Evolutionary conservation across 2,113 vertebrate species (phyloP).

Genomic region (Hippoglossus stenolepis): DNA sequence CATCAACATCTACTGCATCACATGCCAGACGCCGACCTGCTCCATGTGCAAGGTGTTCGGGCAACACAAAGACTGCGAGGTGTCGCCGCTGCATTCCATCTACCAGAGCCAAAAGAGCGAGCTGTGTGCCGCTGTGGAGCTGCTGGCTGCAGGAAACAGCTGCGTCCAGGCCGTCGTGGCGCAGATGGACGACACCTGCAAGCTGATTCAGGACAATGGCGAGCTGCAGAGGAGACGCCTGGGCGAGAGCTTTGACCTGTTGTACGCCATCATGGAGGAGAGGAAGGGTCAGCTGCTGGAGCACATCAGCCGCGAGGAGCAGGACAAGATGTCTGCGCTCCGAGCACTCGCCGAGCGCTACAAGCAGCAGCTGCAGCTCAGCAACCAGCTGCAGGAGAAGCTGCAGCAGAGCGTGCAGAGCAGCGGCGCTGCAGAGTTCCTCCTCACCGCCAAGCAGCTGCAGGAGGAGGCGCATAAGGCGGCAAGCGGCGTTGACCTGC

Average conservation of each 20-base stretch:
- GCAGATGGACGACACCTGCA: constrained; percentile 68
- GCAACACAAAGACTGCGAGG: constrained; percentile 90
- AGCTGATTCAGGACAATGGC: constrained; percentile 84
- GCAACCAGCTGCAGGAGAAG: constrained; percentile 84
- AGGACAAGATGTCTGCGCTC: constrained; percentile 80
- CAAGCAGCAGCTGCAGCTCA: constrained; percentile 85
- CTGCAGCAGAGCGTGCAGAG: constrained; percentile 86
- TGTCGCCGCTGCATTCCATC: constrained; percentile 84
- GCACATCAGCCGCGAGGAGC: constrained; percentile 82
- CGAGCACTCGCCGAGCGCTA: constrained; percentile 81
- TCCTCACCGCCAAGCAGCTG: constrained; percentile 77
- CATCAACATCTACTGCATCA: constrained; percentile 96
- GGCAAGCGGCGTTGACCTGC: constrained; percentile 77
- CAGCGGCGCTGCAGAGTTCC: constrained; percentile 83
- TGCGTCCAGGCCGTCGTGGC: constrained; percentile 54
- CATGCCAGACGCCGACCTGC: constrained; percentile 90
- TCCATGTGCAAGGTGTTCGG: constrained; percentile 96
- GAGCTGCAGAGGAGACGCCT: constrained; percentile 84
- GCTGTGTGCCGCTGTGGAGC: constrained; percentile 70
- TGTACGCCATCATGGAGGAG: constrained; percentile 87
- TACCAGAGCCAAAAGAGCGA: constrained; percentile 88
- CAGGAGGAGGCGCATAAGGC: constrained; percentile 83
- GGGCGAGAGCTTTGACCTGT: constrained; percentile 83
- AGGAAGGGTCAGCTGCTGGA: constrained; percentile 86
- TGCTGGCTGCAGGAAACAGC: constrained; percentile 68